These are phyloP conservation scores for Oryctes rhinoceros DNA, from an alignment of 1,140 invertebrate species.

Conservation along the genomic window DNA sequence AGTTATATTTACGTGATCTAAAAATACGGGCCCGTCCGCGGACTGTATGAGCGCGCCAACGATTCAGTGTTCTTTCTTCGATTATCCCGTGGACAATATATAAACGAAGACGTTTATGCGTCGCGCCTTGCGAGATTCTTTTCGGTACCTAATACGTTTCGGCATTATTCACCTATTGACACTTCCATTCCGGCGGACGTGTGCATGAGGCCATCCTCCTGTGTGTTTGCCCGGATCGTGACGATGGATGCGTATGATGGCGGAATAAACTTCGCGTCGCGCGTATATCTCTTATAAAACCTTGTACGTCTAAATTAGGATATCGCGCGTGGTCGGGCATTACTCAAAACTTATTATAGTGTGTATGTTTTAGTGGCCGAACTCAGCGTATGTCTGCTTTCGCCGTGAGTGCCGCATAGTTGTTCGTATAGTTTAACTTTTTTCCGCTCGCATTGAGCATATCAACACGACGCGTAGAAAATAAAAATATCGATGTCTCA, in stretches of 20 bases:
- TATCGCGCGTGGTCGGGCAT: conserved; percentile 38
- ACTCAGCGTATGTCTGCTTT: conserved; percentile 33
- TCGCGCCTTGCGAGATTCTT: background rate
- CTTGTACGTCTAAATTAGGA: conserved; percentile 41
- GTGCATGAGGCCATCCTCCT: background rate
- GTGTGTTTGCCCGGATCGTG: background rate
- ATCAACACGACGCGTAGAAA: conserved; percentile 29
- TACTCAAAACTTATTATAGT: conserved; percentile 42
- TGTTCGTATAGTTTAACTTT: conserved; percentile 20
- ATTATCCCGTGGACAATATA: conserved; percentile 34
- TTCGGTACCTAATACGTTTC: background rate
- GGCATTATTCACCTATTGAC: conserved; percentile 9
- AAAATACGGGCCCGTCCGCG: conserved; percentile 30
- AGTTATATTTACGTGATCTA: conserved; percentile 41
- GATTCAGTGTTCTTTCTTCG: conserved; percentile 35
- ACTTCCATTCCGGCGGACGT: background rate
- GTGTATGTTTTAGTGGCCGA: conserved; percentile 16
- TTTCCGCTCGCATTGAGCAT: background rate
- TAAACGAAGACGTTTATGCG: background rate
- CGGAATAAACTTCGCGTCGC: background rate
- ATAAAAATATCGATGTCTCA: conserved; percentile 34
- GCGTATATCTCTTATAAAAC: conserved; percentile 29
- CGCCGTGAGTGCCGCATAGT: conserved; percentile 14
- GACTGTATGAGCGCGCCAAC: conserved; percentile 28
- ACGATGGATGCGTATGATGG: conserved; percentile 26